A percentile compares a stretch with the other conserved stretches of the same genome.
Conservation (phyloP, 1,140 invertebrate genomes). For the Delia radicum region DNA sequence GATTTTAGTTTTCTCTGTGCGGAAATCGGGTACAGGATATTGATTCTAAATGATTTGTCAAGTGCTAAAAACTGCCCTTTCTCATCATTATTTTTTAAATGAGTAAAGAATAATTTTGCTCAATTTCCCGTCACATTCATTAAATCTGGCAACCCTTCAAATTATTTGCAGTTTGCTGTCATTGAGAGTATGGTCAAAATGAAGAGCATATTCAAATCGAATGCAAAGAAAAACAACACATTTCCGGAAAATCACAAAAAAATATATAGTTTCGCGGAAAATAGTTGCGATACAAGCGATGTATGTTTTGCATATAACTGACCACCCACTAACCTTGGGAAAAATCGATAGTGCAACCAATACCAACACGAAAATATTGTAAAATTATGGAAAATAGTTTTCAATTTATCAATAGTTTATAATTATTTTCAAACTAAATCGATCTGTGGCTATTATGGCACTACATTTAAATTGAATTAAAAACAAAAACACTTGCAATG, state of each 20-base stretch:
- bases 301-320: background rate
- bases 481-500: no score
- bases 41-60: no score
- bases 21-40: no score
- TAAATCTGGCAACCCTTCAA: background rate
- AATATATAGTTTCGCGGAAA: background rate
- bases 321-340: slow-evolving; percentile 33
- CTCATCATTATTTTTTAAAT: no score
- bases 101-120: no score
- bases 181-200: background rate
- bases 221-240: slow-evolving; percentile 1
- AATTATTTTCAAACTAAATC: no score
- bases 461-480: no score
- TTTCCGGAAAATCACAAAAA: background rate
- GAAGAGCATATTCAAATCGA: background rate
- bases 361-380: background rate
- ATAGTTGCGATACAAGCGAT: background rate
- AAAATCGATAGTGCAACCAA: slow-evolving; percentile 31
- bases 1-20: no score
- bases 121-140: no score
- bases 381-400: background rate
- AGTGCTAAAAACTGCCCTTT: no score
- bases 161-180: background rate
- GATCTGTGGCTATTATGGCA: no score
- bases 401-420: no score